Base-by-base conservation (phyloP, 1,140 invertebrate species). In the Micrasema minimum region DNA sequence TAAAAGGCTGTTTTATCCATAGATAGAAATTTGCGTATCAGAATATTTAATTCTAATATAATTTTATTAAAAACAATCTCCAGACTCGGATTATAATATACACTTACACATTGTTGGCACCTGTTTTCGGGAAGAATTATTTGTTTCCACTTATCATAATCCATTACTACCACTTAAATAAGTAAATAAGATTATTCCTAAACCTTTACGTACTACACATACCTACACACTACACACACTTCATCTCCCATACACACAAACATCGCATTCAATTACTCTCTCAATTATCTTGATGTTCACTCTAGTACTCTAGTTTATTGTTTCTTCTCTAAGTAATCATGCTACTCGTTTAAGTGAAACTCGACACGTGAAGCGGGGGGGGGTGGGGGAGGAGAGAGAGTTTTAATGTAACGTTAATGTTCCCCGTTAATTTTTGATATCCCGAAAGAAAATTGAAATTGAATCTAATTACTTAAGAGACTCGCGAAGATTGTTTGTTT, bases 271-370 rank as follows among this genome's bases (percentile, higher is more conserved):
- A 74, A 74, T 71, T 74, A 71, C 68, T 74, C 64, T 68, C 64
- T 70, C 72, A 74, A 74, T 74, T 74, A 74, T 74, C 72, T 66
- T 51, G 68, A 74, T 74, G 72, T 70, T 74, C 72, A 73, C 72
- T 74, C 69, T n/a, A n/a, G n/a, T n/a, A n/a, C n/a, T n/a, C n/a
- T 69, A 74, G 72, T 74, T 74, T 74, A 74, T 74, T 74, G 72
- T 74, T 74, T 74, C 72, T 74, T 74, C 72, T 73, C 38, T 62
- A 45, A 71, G 72, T 71, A 74, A 74, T 74, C 72, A 68, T 74
- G 57, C 66, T 57, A 67, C 66, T 74, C 72, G 67, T 74, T 67
- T 67, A 50, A 71, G 59, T 67, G 72, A 74, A 74, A 74, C 69
- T 68, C 65, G 66, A 74, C 57, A 68, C 72, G 62, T 62, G 57